phyloP scores from a whole-genome alignment of 2,113 vertebrate genomes.

The human region GRCh38 chr12:114391001-114391500 shows the following conservation, averaged over 20 bases:
- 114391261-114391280: not conserved
- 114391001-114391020: not conserved
- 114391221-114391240: not conserved
- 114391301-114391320: not conserved
- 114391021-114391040: not conserved
- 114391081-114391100: not conserved
- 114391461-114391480: fast-evolving
- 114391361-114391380: not conserved
- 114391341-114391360: not conserved
- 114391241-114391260: not conserved
- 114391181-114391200: not conserved
- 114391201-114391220: not conserved
- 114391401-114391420: not conserved
- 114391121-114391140: not conserved
- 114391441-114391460: not conserved
- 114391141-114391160: not conserved
- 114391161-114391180: not conserved
- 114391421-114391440: not conserved
- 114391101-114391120: not conserved
- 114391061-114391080: not conserved
- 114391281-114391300: not conserved
- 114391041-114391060: not conserved
- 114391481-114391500: fast-evolving
- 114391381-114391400: not conserved
- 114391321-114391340: not conserved